A percentile compares a stretch with the other conserved stretches of the same genome.
Evolutionary conservation across 1,140 invertebrate genomes (phyloP).

Genomic region (Armadillidium nasatum): DNA sequence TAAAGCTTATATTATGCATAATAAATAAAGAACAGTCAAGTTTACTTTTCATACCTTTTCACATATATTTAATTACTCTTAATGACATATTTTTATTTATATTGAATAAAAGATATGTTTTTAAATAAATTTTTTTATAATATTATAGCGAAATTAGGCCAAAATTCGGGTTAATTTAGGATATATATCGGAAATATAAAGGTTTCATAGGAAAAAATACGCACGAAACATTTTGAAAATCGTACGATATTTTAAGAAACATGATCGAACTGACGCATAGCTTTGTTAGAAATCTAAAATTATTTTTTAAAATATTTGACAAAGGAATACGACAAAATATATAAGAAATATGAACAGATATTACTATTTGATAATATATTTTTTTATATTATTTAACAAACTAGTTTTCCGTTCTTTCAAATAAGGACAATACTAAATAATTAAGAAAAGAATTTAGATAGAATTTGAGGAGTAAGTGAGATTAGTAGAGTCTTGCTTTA

Average conservation of each 20-base stretch:
- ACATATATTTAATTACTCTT: conserved; percentile 3
- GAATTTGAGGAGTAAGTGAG: too few species aligned
- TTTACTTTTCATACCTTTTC: neutral
- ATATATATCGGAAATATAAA: neutral
- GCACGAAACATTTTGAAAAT: neutral
- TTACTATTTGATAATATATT: too few species aligned
- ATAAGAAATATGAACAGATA: neutral
- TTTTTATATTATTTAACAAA: too few species aligned
- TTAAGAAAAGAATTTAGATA: too few species aligned
- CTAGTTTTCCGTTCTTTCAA: too few species aligned
- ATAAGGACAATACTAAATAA: too few species aligned
- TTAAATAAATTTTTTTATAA: neutral
- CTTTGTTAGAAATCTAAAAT: conserved; percentile 14
- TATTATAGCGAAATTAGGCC: neutral
- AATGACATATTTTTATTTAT: neutral
- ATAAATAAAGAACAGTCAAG: neutral
- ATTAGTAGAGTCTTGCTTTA: too few species aligned
- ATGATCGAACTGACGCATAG: neutral
- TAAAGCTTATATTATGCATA: neutral
- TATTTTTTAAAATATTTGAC: conserved; percentile 7
- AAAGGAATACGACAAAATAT: neutral
- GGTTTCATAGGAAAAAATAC: neutral
- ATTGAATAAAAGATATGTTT: neutral
- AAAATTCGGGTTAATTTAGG: neutral
- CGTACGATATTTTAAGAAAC: conserved; percentile 4